Conservation (phyloP, 2,113 vertebrate species). For the Leptosomus discolor region DNA sequence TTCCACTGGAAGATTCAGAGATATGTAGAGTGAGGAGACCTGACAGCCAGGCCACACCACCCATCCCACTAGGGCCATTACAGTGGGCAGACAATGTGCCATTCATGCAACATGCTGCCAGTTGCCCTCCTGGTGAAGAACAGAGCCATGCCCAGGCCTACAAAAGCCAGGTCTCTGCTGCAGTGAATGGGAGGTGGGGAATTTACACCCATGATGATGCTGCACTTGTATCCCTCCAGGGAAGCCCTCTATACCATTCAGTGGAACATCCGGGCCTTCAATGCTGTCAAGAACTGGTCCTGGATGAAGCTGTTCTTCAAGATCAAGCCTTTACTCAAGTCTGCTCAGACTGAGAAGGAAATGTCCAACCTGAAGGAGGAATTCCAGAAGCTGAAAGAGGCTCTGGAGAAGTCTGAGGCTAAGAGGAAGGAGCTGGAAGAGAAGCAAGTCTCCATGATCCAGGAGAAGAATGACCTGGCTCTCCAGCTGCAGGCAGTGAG, state of each 20-base stretch:
- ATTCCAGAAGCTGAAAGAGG: conserved; percentile 85
- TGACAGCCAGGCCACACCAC: background rate
- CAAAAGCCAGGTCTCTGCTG: background rate
- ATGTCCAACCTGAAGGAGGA: conserved; percentile 85
- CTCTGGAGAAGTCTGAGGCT: conserved; percentile 85
- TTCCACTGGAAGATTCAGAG: background rate
- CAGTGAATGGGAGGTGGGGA: background rate
- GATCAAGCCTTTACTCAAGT: conserved; percentile 91
- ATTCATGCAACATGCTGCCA: background rate
- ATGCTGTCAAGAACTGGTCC: conserved; percentile 91
- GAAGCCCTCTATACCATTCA: conserved; percentile 90
- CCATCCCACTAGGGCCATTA: background rate
- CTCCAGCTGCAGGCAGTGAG: conserved; percentile 92
- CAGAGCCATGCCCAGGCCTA: background rate
- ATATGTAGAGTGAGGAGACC: background rate
- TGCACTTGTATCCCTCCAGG: conserved; percentile 18
- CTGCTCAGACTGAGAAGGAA: conserved; percentile 90
- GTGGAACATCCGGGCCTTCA: conserved; percentile 94
- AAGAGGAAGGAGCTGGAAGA: conserved; percentile 93
- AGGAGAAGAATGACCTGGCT: conserved; percentile 92
- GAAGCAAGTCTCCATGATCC: conserved; percentile 87
- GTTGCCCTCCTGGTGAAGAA: background rate
- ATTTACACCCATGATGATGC: background rate
- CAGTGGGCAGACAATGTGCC: background rate
- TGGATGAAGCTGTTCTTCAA: conserved; percentile 99